Percentiles rank a stretch among this genome's conserved stretches.
Conservation (phyloP, 1,140 invertebrate species). For the Halyomorpha halys region DNA sequence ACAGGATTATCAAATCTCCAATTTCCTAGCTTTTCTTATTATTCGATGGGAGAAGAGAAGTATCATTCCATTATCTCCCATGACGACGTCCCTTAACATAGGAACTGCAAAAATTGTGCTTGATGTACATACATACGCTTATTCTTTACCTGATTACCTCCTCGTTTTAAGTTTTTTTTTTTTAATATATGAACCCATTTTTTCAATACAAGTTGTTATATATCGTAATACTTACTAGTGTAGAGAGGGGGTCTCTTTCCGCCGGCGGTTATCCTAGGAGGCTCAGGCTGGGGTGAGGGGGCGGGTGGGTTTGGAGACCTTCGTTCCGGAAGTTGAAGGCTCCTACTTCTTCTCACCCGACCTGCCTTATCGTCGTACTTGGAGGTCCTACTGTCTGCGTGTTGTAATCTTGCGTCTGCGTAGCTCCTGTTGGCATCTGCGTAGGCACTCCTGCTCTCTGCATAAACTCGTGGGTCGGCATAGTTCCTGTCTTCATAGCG, state of each 20-base stretch:
- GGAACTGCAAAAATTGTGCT: no score
- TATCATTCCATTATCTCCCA: no score
- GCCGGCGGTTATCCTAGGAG: background rate
- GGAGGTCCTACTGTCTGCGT: slow-evolving; percentile 25
- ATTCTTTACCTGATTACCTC: no score
- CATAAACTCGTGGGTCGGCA: background rate
- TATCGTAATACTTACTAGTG: slow-evolving; percentile 1
- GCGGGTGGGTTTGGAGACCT: slow-evolving; percentile 36
- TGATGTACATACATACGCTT: no score
- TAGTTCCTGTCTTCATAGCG: slow-evolving; percentile 6
- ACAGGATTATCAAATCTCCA: no score
- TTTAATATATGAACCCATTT: no score
- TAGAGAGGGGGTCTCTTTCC: slow-evolving; percentile 2
- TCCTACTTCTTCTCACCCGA: slow-evolving; percentile 31
- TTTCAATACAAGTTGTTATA: no score
- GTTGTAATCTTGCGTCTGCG: slow-evolving; percentile 8
- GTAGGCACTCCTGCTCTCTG: background rate
- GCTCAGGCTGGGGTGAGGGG: slow-evolving; percentile 24
- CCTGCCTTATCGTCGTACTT: slow-evolving; percentile 27
- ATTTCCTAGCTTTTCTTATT: no score
- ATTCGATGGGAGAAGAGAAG: no score
- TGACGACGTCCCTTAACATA: no score
- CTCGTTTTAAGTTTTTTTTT: no score
- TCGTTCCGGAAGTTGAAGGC: slow-evolving; percentile 44
- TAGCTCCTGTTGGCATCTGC: background rate